Conservation (phyloP, 2,797 vertebrate species). For the Lutjanus argentimaculatus region DNA sequence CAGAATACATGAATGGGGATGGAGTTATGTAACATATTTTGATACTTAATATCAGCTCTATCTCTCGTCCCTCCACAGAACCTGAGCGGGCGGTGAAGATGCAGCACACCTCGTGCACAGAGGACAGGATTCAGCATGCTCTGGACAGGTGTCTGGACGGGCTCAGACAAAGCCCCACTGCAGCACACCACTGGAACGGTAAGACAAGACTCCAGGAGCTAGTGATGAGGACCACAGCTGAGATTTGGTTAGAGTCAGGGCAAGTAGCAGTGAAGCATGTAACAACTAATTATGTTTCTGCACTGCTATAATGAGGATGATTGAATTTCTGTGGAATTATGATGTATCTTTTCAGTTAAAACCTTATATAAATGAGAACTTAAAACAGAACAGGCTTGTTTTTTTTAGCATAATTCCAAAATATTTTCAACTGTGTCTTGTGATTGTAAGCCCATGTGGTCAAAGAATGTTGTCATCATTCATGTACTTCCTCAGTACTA, state of each 20-base stretch:
- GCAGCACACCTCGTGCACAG: slow-evolving; percentile 98
- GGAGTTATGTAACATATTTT: not conserved
- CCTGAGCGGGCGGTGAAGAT: slow-evolving; percentile 92
- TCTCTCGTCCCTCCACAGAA: slow-evolving; percentile 74
- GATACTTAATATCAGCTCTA: slow-evolving; percentile 5
- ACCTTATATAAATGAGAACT: not conserved
- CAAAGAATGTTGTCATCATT: not conserved
- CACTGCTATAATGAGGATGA: not conserved
- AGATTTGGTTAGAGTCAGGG: not conserved
- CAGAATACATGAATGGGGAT: slow-evolving; percentile 29
- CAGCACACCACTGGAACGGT: slow-evolving; percentile 92
- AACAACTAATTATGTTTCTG: not conserved
- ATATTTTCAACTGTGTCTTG: not conserved
- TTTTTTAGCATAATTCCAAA: not conserved
- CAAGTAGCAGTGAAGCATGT: not conserved
- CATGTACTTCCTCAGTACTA: not conserved
- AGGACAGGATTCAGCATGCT: slow-evolving; percentile 98
- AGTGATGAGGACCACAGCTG: not conserved
- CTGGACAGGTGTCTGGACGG: slow-evolving; percentile 94
- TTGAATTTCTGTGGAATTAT: not conserved
- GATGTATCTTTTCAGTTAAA: not conserved
- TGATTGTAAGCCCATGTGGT: not conserved
- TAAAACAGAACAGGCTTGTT: not conserved
- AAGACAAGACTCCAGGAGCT: slow-evolving; percentile 71
- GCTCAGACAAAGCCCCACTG: slow-evolving; percentile 86